Evolutionary conservation across 2,113 vertebrate species (phyloP).

Genomic region (Embiotoca jacksoni): DNA sequence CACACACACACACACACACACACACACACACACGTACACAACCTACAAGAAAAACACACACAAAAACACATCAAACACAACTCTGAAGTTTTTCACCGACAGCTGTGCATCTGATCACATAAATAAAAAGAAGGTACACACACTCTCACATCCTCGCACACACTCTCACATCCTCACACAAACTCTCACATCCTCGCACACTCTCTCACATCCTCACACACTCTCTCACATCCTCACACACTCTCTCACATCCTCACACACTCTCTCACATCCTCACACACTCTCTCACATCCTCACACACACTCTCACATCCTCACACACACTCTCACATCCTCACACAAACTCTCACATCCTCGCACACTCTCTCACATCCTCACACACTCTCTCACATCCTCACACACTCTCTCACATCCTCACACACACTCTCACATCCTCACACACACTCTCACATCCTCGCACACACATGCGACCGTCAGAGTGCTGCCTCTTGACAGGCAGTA

Average conservation of each 20-base stretch:
- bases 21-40: background rate
- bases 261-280: no score
- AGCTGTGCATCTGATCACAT: slow-evolving; percentile 20
- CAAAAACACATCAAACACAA: background rate
- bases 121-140: slow-evolving; percentile 16
- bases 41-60: background rate
- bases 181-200: no score
- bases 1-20: background rate
- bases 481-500: slow-evolving; percentile 59
- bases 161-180: no score
- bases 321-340: no score
- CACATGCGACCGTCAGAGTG: slow-evolving; percentile 39
- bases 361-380: no score
- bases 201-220: no score
- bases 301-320: no score
- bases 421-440: background rate
- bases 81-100: background rate
- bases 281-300: no score
- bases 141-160: background rate
- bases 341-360: no score
- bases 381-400: no score
- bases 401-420: background rate
- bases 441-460: background rate
- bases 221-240: no score
- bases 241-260: no score